These are phyloP conservation scores for Parnassius smintheus DNA, from an alignment of 2,888 invertebrate genomes.

Conservation along the genomic window DNA sequence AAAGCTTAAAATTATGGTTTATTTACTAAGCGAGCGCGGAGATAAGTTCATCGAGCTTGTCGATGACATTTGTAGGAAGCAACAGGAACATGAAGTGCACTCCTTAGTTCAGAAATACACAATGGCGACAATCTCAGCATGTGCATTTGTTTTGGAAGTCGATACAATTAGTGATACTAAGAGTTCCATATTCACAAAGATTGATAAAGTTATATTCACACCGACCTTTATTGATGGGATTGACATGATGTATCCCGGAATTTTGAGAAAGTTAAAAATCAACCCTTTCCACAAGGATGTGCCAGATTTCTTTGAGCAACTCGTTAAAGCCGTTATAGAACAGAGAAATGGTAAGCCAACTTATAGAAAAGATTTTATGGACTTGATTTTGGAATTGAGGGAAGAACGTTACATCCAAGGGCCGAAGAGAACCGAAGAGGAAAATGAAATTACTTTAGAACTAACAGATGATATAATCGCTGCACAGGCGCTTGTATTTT, in stretches of 20 bases:
- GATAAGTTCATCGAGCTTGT: too few relatives aligned
- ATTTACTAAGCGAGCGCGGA: too few relatives aligned
- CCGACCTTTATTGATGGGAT: conserved; percentile 25
- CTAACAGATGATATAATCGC: too few relatives aligned
- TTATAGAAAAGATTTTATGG: conserved; percentile 45
- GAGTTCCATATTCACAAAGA: background rate
- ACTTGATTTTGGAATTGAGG: conserved; percentile 43
- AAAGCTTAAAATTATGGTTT: too few relatives aligned
- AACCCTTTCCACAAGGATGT: conserved; percentile 40
- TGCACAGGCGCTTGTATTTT: too few relatives aligned
- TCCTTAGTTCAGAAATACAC: conserved; percentile 27
- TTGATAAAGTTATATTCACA: conserved; percentile 7
- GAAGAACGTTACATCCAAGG: conserved; percentile 26
- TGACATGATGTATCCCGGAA: conserved; percentile 48
- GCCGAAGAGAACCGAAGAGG: too few relatives aligned
- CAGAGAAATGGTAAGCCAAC: conserved; percentile 44
- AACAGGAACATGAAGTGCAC: too few relatives aligned
- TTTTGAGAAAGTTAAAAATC: conserved; percentile 40
- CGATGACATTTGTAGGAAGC: too few relatives aligned
- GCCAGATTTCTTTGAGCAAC: conserved; percentile 38
- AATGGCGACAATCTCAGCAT: conserved; percentile 43
- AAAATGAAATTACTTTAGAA: too few relatives aligned
- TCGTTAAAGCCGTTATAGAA: conserved; percentile 39
- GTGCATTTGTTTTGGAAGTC: conserved; percentile 44
- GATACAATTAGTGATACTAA: conserved; percentile 28